phyloP scores from a whole-genome alignment of 1,140 invertebrate species.

The Macrocentrus cingulum region DNA sequence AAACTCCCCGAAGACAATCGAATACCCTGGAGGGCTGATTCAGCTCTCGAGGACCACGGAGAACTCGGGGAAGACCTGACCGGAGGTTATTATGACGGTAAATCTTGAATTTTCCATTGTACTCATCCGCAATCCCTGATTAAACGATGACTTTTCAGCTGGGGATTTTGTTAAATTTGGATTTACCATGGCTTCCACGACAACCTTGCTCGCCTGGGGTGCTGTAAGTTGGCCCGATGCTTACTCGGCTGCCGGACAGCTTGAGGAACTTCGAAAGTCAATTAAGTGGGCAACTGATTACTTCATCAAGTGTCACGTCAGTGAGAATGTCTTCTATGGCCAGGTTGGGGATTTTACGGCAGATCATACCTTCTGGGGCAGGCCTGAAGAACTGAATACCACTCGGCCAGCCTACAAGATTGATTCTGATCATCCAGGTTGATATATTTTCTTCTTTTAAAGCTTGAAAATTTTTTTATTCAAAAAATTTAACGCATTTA shows the following conservation, averaged over 20 bases:
- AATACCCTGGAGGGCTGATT: constrained; percentile 65
- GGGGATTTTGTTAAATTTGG: constrained; percentile 70
- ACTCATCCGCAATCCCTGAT: neutral
- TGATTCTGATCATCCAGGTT: constrained; percentile 60
- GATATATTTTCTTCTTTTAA: constrained; percentile 2
- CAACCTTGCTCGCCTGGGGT: constrained; percentile 65
- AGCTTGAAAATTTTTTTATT: constrained; percentile 3
- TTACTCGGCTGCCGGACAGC: constrained; percentile 55
- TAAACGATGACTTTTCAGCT: constrained; percentile 55
- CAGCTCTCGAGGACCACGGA: constrained; percentile 61
- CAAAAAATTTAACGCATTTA: neutral
- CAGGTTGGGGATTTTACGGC: constrained; percentile 63
- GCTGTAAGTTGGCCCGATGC: constrained; percentile 61
- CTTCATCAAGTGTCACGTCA: constrained; percentile 65
- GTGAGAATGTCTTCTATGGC: constrained; percentile 61
- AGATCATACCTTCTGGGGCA: constrained; percentile 64
- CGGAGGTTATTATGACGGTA: constrained; percentile 72
- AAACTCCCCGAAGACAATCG: constrained; percentile 61
- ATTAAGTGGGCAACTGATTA: constrained; percentile 68
- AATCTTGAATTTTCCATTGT: neutral
- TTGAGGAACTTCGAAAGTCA: constrained; percentile 53
- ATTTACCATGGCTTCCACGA: constrained; percentile 66
- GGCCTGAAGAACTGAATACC: constrained; percentile 66
- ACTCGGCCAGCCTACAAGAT: constrained; percentile 65
- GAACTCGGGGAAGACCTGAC: constrained; percentile 63